Evolutionary conservation across 2,888 invertebrate genomes (phyloP), one percentile per base, ranked within the genome.

Genomic region (Andrena praecox): DNA sequence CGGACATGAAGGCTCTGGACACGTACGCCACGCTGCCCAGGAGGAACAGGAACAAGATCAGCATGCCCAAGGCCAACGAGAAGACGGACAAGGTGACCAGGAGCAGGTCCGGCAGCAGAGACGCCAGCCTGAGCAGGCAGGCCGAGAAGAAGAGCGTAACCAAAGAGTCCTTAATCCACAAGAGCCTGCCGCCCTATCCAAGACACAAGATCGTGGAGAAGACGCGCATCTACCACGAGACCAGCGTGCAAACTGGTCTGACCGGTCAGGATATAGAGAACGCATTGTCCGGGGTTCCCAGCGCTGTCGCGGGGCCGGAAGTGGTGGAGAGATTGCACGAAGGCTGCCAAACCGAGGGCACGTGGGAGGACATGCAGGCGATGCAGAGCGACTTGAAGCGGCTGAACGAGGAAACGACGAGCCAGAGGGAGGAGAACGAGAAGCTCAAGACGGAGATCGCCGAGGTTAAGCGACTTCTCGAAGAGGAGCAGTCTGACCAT

Each of bases 171-270:
- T 89, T 91, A 2, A 89, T 74, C 27, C 86, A 91, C 66, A 95
- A 95, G 87, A 94, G 92, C 72, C 86, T 95, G 63, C 95, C 95
- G 2, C 95, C 95, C 0, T 95, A 95, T 86, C 94, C 95, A n/a
- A 94, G 94, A 62, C 93, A 93, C 77, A 94, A 94, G 85, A 84
- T 89, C 0, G 72, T 82, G 0, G 93, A 95, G 48, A 96, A 95
- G 91, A 96, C 97, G 0, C 95, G 96, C 90, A 98, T 98, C 86
- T 98, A 97, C 93, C 97, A 97, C 87, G 98, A 98, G 94, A 97
- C 95, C 50, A 95, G 96, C 66, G 95, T 96, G 16, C 98, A 98
- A 93, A 98, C 98, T 0, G 97, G 96, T 31, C 94, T 98, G 69
- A 95, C 97, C 0, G 96, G 96, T 72, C 93, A 77, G 2, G 98